phyloP scores from a whole-genome alignment of 2,888 invertebrate species.

The Lepidocyrtinus sp. region DNA sequence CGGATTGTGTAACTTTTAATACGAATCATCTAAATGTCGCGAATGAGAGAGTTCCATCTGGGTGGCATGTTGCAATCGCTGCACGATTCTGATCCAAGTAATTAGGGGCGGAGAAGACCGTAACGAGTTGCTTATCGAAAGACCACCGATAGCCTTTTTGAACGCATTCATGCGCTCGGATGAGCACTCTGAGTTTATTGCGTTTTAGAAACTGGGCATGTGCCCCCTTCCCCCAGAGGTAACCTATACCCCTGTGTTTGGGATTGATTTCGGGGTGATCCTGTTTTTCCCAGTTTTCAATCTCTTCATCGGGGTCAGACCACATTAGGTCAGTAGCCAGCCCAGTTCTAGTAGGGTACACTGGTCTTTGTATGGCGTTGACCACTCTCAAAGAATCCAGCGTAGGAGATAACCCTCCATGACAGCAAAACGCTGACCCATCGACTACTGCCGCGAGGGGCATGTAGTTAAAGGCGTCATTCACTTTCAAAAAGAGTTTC shows the following conservation, averaged over 20 bases:
- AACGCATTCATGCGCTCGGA: slow-evolving; percentile 52
- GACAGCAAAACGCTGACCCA: slow-evolving; percentile 52
- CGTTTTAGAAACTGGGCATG: slow-evolving; percentile 40
- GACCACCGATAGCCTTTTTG: slow-evolving; percentile 29
- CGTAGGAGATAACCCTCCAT: slow-evolving; percentile 54
- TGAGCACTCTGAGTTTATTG: slow-evolving; percentile 33
- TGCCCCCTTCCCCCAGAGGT: slow-evolving; percentile 37
- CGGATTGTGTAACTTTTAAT: too few species aligned
- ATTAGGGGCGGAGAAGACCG: slow-evolving; percentile 56
- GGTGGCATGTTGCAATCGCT: slow-evolving; percentile 38
- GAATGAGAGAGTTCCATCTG: slow-evolving; percentile 18
- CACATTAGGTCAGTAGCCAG: slow-evolving; percentile 41
- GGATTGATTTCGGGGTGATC: slow-evolving; percentile 41
- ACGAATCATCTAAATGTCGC: slow-evolving; percentile 20
- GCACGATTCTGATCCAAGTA: slow-evolving; percentile 28
- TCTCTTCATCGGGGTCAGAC: slow-evolving; percentile 53
- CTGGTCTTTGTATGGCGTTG: slow-evolving; percentile 19
- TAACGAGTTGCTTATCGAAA: slow-evolving; percentile 32
- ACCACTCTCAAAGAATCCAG: slow-evolving; percentile 28
- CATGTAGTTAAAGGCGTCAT: slow-evolving; percentile 75
- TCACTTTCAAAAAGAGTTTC: slow-evolving; percentile 70
- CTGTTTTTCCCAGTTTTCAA: slow-evolving; percentile 47
- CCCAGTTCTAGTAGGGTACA: slow-evolving; percentile 13
- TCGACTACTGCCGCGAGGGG: slow-evolving; percentile 72
- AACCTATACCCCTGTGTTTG: slow-evolving; percentile 54